phyloP scores from a whole-genome alignment of 2,113 vertebrate genomes.

The Dunckerocampus dactyliophorus region DNA sequence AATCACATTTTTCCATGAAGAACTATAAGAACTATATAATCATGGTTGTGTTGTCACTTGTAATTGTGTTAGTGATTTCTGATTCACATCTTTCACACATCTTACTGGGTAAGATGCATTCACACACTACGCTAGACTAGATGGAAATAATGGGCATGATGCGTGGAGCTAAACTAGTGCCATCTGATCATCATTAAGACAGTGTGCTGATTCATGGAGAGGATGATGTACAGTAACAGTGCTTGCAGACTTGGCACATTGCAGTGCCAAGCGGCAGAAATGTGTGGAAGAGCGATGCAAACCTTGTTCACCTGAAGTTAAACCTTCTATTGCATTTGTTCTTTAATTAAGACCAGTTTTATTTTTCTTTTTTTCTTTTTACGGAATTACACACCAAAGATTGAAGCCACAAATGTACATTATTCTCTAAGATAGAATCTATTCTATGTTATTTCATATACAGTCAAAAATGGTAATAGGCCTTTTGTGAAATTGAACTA shows the following conservation, averaged over 20 bases:
- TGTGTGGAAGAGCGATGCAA: constrained; percentile 48
- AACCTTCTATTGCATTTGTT: constrained; percentile 59
- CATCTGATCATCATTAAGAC: constrained; percentile 54
- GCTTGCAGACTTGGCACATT: constrained; percentile 63
- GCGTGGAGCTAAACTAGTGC: constrained; percentile 42
- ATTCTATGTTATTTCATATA: neutral
- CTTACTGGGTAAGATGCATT: constrained; percentile 29
- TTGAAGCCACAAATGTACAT: constrained; percentile 8
- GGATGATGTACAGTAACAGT: constrained; percentile 36
- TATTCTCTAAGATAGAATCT: constrained; percentile 6
- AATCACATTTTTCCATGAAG: constrained; percentile 1
- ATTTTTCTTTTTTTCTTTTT: neutral
- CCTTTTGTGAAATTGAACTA: neutral
- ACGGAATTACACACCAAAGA: neutral
- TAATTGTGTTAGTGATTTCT: constrained; percentile 17
- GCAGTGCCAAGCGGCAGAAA: constrained; percentile 66
- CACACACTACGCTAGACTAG: constrained; percentile 25
- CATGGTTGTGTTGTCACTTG: constrained; percentile 12
- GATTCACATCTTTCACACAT: constrained; percentile 18
- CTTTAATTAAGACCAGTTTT: constrained; percentile 65
- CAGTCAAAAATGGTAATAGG: neutral
- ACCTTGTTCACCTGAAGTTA: constrained; percentile 68
- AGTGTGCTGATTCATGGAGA: constrained; percentile 65
- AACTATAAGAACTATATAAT: neutral
- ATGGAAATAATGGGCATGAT: constrained; percentile 51